A percentile compares a stretch with the other conserved stretches of the same genome.
phyloP scores from a whole-genome alignment of 2,797 vertebrate species.

The Phrynocephalus vlangalii region DNA sequence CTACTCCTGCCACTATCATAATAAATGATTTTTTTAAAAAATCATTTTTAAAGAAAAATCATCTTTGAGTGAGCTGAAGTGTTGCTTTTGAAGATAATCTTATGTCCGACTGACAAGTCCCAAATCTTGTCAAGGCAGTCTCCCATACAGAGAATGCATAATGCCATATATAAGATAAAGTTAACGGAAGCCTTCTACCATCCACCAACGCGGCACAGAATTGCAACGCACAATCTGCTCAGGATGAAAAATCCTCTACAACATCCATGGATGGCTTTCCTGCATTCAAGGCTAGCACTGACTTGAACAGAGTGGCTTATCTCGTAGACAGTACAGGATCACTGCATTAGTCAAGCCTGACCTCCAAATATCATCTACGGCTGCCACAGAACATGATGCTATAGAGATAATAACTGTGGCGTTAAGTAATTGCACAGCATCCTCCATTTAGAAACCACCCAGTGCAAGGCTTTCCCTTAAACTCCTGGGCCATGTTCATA shows the following conservation, averaged over 20 bases:
- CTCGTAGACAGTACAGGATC: too few species aligned
- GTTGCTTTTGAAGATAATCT: background rate
- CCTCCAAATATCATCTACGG: too few species aligned
- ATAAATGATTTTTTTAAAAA: background rate
- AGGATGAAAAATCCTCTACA: background rate
- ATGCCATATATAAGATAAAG: background rate
- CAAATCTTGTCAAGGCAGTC: background rate
- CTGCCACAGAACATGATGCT: too few species aligned
- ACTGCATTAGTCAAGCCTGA: too few species aligned
- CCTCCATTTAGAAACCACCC: too few species aligned
- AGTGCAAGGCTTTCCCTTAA: too few species aligned
- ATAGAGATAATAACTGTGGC: too few species aligned
- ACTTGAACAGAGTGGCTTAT: background rate
- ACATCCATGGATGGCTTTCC: background rate
- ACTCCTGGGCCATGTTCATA: too few species aligned
- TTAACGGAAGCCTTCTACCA: background rate
- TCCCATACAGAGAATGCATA: background rate
- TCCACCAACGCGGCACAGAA: background rate
- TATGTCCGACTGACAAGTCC: background rate
- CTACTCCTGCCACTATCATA: too few species aligned
- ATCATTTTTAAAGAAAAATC: background rate
- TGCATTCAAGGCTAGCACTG: background rate
- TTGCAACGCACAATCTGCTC: background rate
- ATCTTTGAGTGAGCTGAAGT: background rate
- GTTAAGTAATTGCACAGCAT: too few species aligned